Evolutionary conservation across 2,888 invertebrate species (phyloP), one percentile per base, ranked within the genome.

Genomic region (Automeris io): DNA sequence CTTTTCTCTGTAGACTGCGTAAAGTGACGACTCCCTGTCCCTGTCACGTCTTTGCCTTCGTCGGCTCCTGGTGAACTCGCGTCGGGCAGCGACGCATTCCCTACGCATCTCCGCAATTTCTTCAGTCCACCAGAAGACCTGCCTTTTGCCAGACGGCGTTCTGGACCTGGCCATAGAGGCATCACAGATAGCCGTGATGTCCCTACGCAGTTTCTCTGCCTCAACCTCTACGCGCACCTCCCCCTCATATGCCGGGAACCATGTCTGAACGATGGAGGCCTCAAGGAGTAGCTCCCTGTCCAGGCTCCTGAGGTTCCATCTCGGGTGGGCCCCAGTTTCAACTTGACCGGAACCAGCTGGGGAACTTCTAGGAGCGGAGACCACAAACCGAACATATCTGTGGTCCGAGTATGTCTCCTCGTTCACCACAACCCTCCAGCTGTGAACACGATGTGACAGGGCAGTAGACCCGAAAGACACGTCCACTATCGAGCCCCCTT

Each of bases 401-500:
- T n/a, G n/a, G 24, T 37, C 39, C 16, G 34, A 33, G 13, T 22
- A 18, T 5, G 16, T 26, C 18, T 34, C 39, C 13, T 29, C 26
- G 3, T 31, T 23, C 16, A 22, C 29, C 29, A 16, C 32, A 7
- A 32, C 31, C 8, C 31, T 13, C 22, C 22, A 31, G 9, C 9
- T 18, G 7, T 22, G n/a, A 8, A 22, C 6, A 16, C n/a, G 7
- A 2, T 16, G 6, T 2, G 33, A 33, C 18, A 34, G 29, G 3
- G 33, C 2, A 12, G 25, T 35, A 7, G 34, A 33, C 41, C 41
- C n/a, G n/a, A n/a, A 41, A 18, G 41, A 22, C 3, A 37, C 18
- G 18, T 41, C 41, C 5, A 41, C 41, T 9, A 37, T 31, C 4
- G 37, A 41, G 16, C 37, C 40, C 11, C 40, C 40, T 11, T 41